Conservation (phyloP, 1,140 invertebrate species). For the Meloidogyne floridensis region DNA sequence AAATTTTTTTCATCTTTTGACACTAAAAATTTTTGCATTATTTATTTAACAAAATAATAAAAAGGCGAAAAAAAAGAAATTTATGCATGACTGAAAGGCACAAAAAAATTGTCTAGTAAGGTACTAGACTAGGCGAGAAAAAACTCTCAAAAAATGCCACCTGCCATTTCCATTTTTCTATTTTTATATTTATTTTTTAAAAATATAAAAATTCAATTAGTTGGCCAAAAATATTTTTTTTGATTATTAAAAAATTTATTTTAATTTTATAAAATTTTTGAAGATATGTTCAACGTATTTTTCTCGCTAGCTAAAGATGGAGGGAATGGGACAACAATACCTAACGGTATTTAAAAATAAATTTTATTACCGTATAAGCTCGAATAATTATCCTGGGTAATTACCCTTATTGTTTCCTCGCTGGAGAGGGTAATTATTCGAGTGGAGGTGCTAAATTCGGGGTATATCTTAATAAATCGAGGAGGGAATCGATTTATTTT, state of each 20-base stretch:
- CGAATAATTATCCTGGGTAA: too few relatives aligned
- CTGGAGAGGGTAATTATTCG: too few relatives aligned
- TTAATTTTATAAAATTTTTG: background rate
- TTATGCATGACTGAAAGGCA: background rate
- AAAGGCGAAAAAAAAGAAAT: background rate
- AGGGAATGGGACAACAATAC: background rate
- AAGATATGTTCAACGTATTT: constrained; percentile 34
- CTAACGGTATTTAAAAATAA: background rate
- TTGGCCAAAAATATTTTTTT: background rate
- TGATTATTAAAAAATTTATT: background rate
- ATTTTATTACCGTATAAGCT: too few relatives aligned
- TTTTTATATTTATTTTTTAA: background rate
- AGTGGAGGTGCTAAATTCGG: too few relatives aligned
- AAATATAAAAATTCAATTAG: background rate
- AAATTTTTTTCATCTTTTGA: background rate
- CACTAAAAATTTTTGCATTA: background rate
- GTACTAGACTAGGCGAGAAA: background rate
- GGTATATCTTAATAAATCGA: too few relatives aligned
- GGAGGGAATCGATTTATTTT: too few relatives aligned
- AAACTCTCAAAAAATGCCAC: background rate
- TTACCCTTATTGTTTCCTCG: too few relatives aligned
- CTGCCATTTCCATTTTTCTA: constrained; percentile 3
- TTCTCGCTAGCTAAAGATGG: constrained; percentile 27
- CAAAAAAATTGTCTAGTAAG: background rate
- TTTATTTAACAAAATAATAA: too few relatives aligned